phyloP scores from a whole-genome alignment of 2,888 invertebrate species.

The Galeopsomyia nigrocyanea region DNA sequence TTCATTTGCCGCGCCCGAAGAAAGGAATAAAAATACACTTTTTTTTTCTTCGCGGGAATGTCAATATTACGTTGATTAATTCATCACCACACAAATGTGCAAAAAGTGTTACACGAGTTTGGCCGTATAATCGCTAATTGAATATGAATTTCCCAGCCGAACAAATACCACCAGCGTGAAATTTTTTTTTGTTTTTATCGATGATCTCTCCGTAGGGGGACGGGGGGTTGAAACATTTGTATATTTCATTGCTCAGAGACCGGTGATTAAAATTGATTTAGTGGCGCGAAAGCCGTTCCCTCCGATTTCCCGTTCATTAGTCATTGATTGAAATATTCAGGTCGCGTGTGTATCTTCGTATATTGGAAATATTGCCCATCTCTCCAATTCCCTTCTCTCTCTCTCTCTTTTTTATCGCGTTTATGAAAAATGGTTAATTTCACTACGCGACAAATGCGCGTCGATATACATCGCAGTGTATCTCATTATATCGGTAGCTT shows the following conservation, averaged over 20 bases:
- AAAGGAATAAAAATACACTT: no score
- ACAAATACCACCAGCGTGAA: not conserved
- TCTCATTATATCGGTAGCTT: no score
- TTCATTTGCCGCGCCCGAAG: no score
- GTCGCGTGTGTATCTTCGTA: slow-evolving; percentile 7
- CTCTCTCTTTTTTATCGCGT: no score
- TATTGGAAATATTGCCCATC: slow-evolving; percentile 3
- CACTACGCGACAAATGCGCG: no score
- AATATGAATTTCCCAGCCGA: not conserved
- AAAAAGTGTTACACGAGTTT: no score
- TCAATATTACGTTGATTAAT: no score
- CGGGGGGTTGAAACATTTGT: slow-evolving; percentile 23
- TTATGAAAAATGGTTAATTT: no score
- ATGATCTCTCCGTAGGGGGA: slow-evolving; percentile 2
- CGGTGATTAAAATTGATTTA: slow-evolving; percentile 35
- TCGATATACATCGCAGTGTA: no score
- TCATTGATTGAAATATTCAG: slow-evolving; percentile 37
- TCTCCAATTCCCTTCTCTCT: no score
- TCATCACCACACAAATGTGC: no score
- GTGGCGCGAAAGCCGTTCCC: not conserved
- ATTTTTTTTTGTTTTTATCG: slow-evolving; percentile 8
- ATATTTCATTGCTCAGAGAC: slow-evolving; percentile 11
- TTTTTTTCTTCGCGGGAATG: no score
- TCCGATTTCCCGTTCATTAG: slow-evolving; percentile 32
- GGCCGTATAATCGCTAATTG: slow-evolving; percentile 25